These are phyloP conservation scores for Chrosomus eos DNA, from an alignment of 2,797 vertebrate genomes.

Conservation along the genomic window DNA sequence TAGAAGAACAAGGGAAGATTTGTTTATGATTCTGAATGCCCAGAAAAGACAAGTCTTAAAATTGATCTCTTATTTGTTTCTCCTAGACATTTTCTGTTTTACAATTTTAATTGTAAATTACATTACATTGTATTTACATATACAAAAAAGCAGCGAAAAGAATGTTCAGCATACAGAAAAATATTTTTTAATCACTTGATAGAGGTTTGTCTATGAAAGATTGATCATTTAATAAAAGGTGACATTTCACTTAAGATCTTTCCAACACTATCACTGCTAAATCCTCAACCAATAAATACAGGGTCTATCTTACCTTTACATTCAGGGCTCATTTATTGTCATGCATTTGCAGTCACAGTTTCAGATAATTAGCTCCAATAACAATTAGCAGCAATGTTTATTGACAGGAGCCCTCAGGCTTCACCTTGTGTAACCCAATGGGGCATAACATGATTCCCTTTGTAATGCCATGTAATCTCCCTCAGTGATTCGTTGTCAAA, in stretches of 20 bases:
- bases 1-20: background rate
- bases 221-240: background rate
- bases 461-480: constrained; percentile 51
- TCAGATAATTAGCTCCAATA: constrained; percentile 11
- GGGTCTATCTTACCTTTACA: background rate
- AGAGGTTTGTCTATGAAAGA: background rate
- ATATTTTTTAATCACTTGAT: background rate
- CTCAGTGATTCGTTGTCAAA: constrained; percentile 44
- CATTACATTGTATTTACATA: background rate
- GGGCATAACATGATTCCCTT: constrained; percentile 50
- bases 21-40: background rate
- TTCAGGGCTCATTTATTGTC: background rate
- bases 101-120: too few relatives aligned
- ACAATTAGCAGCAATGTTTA: constrained; percentile 29
- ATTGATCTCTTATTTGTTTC: background rate
- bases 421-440: constrained; percentile 28
- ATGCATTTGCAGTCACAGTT: background rate
- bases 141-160: too few relatives aligned
- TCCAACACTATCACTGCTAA: background rate
- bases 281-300: background rate
- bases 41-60: background rate
- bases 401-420: background rate
- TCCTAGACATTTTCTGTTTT: background rate
- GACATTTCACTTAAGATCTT: background rate
- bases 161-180: too few relatives aligned